Conservation (phyloP, 2,797 vertebrate genomes). For the Hypotaenidia okinawae region DNA sequence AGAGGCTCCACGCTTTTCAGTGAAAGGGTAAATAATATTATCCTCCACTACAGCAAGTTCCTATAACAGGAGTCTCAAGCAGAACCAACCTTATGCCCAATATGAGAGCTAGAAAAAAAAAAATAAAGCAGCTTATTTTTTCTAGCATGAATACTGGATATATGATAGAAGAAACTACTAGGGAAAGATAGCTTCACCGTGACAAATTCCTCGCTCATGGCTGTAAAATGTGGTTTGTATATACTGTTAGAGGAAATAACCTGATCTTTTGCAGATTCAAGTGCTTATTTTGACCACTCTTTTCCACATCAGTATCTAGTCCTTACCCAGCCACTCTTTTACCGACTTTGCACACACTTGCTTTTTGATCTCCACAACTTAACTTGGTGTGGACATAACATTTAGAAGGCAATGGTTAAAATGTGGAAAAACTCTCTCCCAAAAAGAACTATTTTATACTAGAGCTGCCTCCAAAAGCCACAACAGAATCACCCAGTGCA, state of each 20-base stretch:
- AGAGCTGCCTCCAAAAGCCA: neutral
- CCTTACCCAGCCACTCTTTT: neutral
- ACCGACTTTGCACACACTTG: neutral
- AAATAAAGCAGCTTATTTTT: neutral
- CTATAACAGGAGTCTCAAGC: slow-evolving; percentile 4
- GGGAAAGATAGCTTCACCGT: neutral
- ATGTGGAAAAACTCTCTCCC: neutral
- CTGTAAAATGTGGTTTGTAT: neutral
- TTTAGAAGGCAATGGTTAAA: neutral
- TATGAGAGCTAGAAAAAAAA: neutral
- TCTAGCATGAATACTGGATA: neutral
- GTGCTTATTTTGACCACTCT: neutral
- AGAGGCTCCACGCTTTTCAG: neutral
- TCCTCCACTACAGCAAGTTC: neutral
- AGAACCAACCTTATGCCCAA: neutral
- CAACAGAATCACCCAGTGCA: neutral
- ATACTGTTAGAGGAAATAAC: neutral
- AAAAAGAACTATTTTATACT: neutral
- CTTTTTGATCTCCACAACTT: neutral
- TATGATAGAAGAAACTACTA: neutral
- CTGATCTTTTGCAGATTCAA: neutral
- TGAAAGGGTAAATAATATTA: neutral
- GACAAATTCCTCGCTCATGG: neutral
- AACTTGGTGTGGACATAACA: neutral
- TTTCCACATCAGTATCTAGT: neutral